A percentile compares a stretch with the other conserved stretches of the same genome.
Conservation (phyloP, 2,113 vertebrate genomes). For the Thymallus thymallus region DNA sequence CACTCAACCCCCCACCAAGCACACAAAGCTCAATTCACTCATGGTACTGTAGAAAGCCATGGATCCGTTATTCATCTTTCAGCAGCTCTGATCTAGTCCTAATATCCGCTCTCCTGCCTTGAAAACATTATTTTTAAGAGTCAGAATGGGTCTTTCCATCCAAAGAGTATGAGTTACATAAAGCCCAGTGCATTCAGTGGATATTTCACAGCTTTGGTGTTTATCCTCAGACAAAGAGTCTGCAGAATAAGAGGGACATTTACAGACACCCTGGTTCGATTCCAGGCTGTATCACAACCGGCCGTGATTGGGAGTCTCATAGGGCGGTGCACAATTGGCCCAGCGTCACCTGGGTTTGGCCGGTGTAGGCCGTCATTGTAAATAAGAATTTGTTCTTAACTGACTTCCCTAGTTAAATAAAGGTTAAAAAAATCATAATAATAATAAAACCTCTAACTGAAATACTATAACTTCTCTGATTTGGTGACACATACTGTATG, state of each 20-base stretch:
- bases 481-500: slow-evolving; percentile 34
- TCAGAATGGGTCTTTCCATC: slow-evolving; percentile 36
- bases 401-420: too few species aligned
- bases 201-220: slow-evolving; percentile 50
- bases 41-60: background rate
- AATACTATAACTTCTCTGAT: slow-evolving; percentile 25
- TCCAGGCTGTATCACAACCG: too few species aligned
- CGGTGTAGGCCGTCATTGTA: too few species aligned
- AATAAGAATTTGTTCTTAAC: too few species aligned
- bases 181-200: slow-evolving; percentile 47
- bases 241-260: slow-evolving; percentile 54
- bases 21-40: slow-evolving; percentile 22
- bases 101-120: slow-evolving; percentile 32
- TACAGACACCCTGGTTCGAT: too few species aligned
- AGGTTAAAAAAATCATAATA: too few species aligned
- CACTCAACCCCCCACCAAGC: slow-evolving; percentile 33
- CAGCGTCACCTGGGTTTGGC: too few species aligned
- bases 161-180: slow-evolving; percentile 34
- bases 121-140: slow-evolving; percentile 38
- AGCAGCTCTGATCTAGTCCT: slow-evolving; percentile 32
- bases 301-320: too few species aligned
- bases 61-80: slow-evolving; percentile 25
- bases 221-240: slow-evolving; percentile 60
- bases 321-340: too few species aligned
- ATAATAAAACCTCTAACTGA: too few species aligned